Base-by-base conservation (phyloP, 2,888 invertebrate genomes). In the Lithophane semibrunnea region DNA sequence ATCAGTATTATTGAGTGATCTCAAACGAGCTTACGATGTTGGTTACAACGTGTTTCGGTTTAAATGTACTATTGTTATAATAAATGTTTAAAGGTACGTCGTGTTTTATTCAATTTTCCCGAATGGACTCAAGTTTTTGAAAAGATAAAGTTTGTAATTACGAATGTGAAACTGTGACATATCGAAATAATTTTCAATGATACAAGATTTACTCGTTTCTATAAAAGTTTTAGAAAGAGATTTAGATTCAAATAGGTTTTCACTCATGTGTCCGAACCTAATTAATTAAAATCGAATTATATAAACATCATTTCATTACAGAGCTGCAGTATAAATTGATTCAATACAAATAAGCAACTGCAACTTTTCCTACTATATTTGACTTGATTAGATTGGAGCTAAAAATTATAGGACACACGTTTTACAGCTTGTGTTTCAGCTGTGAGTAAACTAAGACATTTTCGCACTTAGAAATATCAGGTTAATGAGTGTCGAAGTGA, bases 1-100 rank as follows among this genome's bases (percentile, higher is more conserved):
- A 93, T 93, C 93, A 93, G 90, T 92, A 91, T 89, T 88, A 84
- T 80, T 44, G 74, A 88, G 91, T 91, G 92, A 92, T 92, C 88
- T 86, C 88, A 86, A 70, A 75, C 87, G 92, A 92, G 91, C 92
- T 93, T 92, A 82, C 88, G 90, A 90, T 88, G 90, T 88, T 86
- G 87, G 78, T 76, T 82, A 86, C 79, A 88, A 84, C 72, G 77
- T 87, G 86, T 88, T 87, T 88, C 79, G 75, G 86, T 91, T 89
- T 90, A 89, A 90, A 88, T 84, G 78, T 80, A 82, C 80, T 77
- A 82, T 88, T 86, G 89, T 88, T 88, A 86, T 84, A 91, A 91
- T 90, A 89, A 90, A 91, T 88, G 80, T 85, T 86, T 87, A 81
- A 87, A 80, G 75, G 80, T 79, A 75, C 49, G 73, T 72, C 60